Percentiles rank a stretch among this genome's conserved stretches.
Evolutionary conservation across 2,888 invertebrate genomes (phyloP).

Genomic region (Lobophora halterata): DNA sequence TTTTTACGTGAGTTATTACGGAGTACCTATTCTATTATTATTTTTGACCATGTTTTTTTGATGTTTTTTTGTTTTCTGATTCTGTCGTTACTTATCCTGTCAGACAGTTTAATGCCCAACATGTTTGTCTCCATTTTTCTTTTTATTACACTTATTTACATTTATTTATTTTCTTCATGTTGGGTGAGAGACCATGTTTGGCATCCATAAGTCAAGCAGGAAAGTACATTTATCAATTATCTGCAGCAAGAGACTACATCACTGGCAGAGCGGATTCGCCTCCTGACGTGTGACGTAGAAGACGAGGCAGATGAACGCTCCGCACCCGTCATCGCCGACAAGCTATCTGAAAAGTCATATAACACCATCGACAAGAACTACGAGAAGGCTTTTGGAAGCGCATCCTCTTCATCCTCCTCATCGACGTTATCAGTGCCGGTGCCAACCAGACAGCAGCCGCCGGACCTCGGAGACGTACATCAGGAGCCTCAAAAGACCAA

Average conservation of each 20-base stretch:
- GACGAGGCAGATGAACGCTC: slow-evolving; percentile 81
- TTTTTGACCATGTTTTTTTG: too few species aligned
- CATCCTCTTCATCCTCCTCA: slow-evolving; percentile 71
- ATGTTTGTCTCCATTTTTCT: too few species aligned
- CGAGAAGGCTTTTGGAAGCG: slow-evolving; percentile 79
- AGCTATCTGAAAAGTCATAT: slow-evolving; percentile 74
- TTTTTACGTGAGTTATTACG: too few species aligned
- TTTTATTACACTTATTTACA: too few species aligned
- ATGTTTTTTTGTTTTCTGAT: too few species aligned
- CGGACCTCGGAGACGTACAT: slow-evolving; percentile 67
- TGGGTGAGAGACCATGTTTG: too few species aligned
- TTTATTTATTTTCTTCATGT: too few species aligned
- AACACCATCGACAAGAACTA: slow-evolving; percentile 81
- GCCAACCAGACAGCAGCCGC: slow-evolving; percentile 59
- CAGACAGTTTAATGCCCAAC: too few species aligned
- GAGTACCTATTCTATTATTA: too few species aligned
- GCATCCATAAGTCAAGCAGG: too few species aligned
- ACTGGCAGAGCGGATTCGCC: slow-evolving; percentile 91
- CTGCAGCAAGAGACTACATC: slow-evolving; percentile 84
- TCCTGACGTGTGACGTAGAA: slow-evolving; percentile 92
- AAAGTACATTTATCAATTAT: not conserved
- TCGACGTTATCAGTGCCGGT: slow-evolving; percentile 60
- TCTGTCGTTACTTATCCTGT: too few species aligned
- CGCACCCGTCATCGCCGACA: slow-evolving; percentile 84
- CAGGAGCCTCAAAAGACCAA: slow-evolving; percentile 66